Percentiles rank a stretch among this genome's conserved stretches.
These are phyloP conservation scores for Rhinolophus ferrumequinum DNA, from an alignment of 2,113 vertebrate species.

Conservation along the genomic window DNA sequence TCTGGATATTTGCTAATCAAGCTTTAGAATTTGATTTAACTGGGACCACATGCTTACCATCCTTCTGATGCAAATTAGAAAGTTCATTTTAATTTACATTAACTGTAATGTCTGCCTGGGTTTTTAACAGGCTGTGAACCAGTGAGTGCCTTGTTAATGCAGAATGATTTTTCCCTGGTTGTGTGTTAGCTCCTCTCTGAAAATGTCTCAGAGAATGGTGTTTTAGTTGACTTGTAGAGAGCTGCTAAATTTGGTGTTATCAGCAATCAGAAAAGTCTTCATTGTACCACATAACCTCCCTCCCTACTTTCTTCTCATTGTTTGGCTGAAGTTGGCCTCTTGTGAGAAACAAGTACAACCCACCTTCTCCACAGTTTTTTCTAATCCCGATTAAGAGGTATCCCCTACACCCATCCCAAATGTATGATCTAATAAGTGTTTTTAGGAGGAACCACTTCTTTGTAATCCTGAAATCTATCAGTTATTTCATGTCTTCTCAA, in stretches of 20 bases:
- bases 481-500: conserved; percentile 62
- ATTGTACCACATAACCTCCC: not conserved
- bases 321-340: conserved; percentile 65
- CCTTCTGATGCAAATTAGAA: conserved; percentile 58
- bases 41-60: conserved; percentile 53
- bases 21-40: conserved; percentile 60
- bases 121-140: conserved; percentile 75
- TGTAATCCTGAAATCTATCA: conserved; percentile 62
- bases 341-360: conserved; percentile 21
- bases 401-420: not conserved
- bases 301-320: conserved; percentile 57
- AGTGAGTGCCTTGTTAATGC: conserved; percentile 80
- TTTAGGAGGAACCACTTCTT: conserved; percentile 63
- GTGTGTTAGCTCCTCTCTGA: conserved; percentile 64
- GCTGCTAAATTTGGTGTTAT: conserved; percentile 53
- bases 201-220: conserved; percentile 66
- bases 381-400: not conserved
- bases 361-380: not conserved
- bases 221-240: conserved; percentile 61
- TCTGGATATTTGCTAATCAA: conserved; percentile 59
- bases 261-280: conserved; percentile 60
- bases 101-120: conserved; percentile 74
- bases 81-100: conserved; percentile 68
- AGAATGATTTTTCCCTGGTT: conserved; percentile 48
- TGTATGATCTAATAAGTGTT: conserved; percentile 29